Evolutionary conservation across 2,113 vertebrate species (phyloP), one percentile per base, ranked within the genome.

Genomic region (Tragelaphus imberbis): DNA sequence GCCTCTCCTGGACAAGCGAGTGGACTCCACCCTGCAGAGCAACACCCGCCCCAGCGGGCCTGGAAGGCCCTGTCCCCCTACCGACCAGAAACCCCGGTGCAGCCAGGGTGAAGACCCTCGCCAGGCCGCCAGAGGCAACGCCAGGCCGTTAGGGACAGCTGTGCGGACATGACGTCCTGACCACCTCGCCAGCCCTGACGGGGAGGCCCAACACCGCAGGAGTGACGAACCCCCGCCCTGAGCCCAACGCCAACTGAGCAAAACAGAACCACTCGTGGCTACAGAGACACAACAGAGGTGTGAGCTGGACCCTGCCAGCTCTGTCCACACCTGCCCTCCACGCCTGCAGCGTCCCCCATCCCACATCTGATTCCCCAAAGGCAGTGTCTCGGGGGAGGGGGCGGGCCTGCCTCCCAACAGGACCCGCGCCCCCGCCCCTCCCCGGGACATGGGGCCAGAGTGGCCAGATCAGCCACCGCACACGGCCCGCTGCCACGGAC

Each of bases 211-310:
- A 5, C 23, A 25, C 14, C 19, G 5, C 14, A 0, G 0, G 21
- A 47, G 81, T 2, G n/a, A 15, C 5, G 3, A 55, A 15, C 56
- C 47, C 15, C 2, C 16, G 1, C 23, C 6, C 75, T 0, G 71
- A 68, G 59, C 75, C 36, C 53, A 1, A 7, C 0, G 2, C 75
- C 2, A 1, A 21, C 4, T 7, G 0, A 6, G 61, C 53, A 1
- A 11, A 13, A 63, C 8, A 1, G 63, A 17, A 25, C 17, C 19
- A 2, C 63, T 8, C 0, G 10, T 14, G 55, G 1, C 28, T 0
- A 12, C 9, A n/a, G 68, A 51, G 53, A 2, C 0, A 3, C 59
- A 3, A 8, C 5, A 25, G 56, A 28, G 40, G 33, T 1, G 10
- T 0, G 0, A 36, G 0, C 16, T 0, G 51, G 30, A 17, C 8